A percentile compares a stretch with the other conserved stretches of the same genome.
These are phyloP conservation scores for Chelidonichthys spinosus DNA, from an alignment of 2,797 vertebrate species.

Conservation along the genomic window DNA sequence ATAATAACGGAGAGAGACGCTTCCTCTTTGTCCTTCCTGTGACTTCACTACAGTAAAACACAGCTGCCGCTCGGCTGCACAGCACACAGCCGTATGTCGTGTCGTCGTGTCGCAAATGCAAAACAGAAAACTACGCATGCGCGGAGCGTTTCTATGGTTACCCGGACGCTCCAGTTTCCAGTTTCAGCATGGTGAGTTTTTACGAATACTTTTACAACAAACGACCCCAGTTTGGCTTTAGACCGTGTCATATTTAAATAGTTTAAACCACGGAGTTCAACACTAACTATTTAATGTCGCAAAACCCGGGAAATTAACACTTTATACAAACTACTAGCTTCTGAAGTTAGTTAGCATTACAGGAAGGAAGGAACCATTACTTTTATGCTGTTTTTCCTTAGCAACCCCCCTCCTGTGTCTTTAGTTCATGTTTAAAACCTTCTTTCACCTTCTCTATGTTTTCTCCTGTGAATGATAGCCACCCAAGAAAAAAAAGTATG, in stretches of 20 bases:
- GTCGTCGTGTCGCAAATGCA: slow-evolving; percentile 61
- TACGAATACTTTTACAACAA: neutral
- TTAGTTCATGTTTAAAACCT: neutral
- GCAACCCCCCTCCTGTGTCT: neutral
- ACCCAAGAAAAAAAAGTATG: slow-evolving; percentile 64
- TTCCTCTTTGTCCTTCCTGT: slow-evolving; percentile 27
- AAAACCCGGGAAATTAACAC: neutral
- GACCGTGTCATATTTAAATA: neutral
- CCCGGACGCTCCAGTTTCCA: slow-evolving; percentile 24
- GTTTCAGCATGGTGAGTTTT: slow-evolving; percentile 65
- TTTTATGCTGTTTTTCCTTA: no score
- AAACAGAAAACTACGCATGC: slow-evolving; percentile 59
- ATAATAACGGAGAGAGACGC: neutral
- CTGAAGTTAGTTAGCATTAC: neutral
- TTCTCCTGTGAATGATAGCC: slow-evolving; percentile 55
- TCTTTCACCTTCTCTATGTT: slow-evolving; percentile 43
- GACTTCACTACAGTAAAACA: no score
- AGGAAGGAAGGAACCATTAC: neutral
- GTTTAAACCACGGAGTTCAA: neutral
- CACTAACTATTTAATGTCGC: no score
- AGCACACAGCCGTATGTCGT: slow-evolving; percentile 48
- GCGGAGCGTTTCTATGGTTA: slow-evolving; percentile 56
- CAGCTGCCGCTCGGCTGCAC: neutral
- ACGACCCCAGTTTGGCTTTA: rapidly evolving
- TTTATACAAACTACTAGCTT: neutral